These are phyloP conservation scores for Machimus rusticus DNA, from an alignment of 2,888 invertebrate species.

Conservation along the genomic window DNA sequence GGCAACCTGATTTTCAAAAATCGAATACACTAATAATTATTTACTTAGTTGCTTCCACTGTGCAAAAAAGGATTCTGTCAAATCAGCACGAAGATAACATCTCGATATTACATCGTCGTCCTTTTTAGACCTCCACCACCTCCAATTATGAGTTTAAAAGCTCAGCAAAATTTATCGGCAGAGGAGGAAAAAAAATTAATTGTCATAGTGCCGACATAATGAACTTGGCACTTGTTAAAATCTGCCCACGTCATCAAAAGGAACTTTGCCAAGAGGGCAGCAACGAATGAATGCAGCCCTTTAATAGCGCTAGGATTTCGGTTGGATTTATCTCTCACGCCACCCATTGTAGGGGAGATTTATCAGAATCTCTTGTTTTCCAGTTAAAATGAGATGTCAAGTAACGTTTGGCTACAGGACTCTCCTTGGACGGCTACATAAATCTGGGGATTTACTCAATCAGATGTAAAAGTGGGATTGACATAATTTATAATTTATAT, in stretches of 20 bases:
- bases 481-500: constrained; percentile 50
- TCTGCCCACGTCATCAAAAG: constrained; percentile 50
- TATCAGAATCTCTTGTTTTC: constrained; percentile 59
- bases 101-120: neutral
- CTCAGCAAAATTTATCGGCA: constrained; percentile 33
- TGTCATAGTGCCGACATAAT: constrained; percentile 52
- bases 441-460: constrained; percentile 50
- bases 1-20: neutral
- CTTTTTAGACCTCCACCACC: neutral
- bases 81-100: constrained; percentile 3
- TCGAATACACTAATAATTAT: neutral
- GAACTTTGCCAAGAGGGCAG: constrained; percentile 36
- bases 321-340: constrained; percentile 24
- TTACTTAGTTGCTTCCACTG: neutral
- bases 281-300: constrained; percentile 24
- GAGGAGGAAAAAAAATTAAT: constrained; percentile 47
- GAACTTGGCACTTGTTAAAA: constrained; percentile 51
- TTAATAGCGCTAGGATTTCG: constrained; percentile 27
- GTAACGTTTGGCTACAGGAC: constrained; percentile 53
- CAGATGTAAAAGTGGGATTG: constrained; percentile 50
- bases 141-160: constrained; percentile 36
- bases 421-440: constrained; percentile 40
- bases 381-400: constrained; percentile 62
- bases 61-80: neutral
- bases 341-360: constrained; percentile 42